Percentiles rank a stretch among this genome's conserved stretches.
Evolutionary conservation across 2,113 vertebrate species (phyloP).

Genomic region (Andinoacara biseriatus): DNA sequence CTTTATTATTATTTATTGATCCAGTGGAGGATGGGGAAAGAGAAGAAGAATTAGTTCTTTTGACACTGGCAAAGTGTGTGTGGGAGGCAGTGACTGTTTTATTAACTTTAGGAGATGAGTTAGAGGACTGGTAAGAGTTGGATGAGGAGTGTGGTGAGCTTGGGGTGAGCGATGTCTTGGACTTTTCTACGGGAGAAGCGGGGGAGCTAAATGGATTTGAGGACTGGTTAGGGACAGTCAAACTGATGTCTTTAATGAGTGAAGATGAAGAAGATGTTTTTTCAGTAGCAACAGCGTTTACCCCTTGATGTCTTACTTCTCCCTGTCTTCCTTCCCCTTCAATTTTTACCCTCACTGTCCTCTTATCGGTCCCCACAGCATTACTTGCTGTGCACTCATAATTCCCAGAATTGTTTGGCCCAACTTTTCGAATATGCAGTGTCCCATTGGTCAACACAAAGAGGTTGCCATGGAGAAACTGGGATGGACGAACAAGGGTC

Average conservation of each 20-base stretch:
- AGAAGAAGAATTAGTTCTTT: constrained; percentile 30
- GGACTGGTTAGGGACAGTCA: constrained; percentile 1
- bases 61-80: constrained; percentile 36
- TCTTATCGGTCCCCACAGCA: constrained; percentile 83
- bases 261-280: constrained; percentile 21
- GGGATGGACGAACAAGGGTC: constrained; percentile 86
- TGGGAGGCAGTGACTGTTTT: constrained; percentile 34
- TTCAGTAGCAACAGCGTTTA: constrained; percentile 19
- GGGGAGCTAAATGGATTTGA: constrained; percentile 43
- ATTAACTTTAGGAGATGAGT: constrained; percentile 50
- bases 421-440: constrained; percentile 84
- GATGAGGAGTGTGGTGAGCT: constrained; percentile 25
- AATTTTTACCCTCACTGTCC: constrained; percentile 82
- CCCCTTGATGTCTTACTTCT: constrained; percentile 1
- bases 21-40: constrained; percentile 16
- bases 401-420: constrained; percentile 82
- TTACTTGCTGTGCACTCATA: constrained; percentile 92
- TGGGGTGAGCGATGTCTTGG: constrained; percentile 11
- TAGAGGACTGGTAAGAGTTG: background rate
- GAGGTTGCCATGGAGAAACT: constrained; percentile 89
- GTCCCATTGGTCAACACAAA: constrained; percentile 96
- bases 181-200: constrained; percentile 15
- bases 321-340: constrained; percentile 45
- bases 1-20: constrained; percentile 35
- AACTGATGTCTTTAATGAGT: constrained; percentile 34